Conservation (phyloP, 1,140 invertebrate genomes). For the Oppia nitens region DNA sequence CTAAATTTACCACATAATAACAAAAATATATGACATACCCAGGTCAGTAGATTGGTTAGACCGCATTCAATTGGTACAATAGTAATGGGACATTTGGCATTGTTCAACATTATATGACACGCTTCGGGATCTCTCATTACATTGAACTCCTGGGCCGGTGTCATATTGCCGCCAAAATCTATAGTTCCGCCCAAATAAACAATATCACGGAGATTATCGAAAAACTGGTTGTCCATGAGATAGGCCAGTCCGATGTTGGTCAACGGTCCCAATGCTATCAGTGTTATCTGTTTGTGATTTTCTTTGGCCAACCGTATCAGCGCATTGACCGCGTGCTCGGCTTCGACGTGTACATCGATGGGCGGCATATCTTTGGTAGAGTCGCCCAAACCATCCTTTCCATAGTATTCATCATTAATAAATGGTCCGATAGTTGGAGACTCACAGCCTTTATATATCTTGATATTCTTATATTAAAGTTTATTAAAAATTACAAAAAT, state of each 20-base stretch:
- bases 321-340: background rate
- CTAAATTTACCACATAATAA: too few relatives aligned
- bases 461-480: background rate
- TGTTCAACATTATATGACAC: slow-evolving; percentile 45
- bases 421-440: background rate
- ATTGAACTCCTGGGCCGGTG: slow-evolving; percentile 54
- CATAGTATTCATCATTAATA: background rate
- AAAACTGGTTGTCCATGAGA: slow-evolving; percentile 44
- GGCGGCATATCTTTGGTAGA: background rate
- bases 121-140: slow-evolving; percentile 60
- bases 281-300: slow-evolving; percentile 14
- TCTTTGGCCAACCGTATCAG: background rate
- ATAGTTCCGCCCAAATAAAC: slow-evolving; percentile 60
- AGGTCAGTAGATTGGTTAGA: background rate
- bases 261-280: slow-evolving; percentile 38
- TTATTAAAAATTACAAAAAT: too few relatives aligned
- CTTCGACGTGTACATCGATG: background rate
- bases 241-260: slow-evolving; percentile 57
- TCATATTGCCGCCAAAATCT: slow-evolving; percentile 46
- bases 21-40: too few relatives aligned
- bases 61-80: slow-evolving; percentile 42
- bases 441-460: background rate
- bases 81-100: slow-evolving; percentile 36
- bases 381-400: background rate
- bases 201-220: slow-evolving; percentile 40